Evolutionary conservation across 2,888 invertebrate species (phyloP).

Genomic region (Danaus chrysippus): DNA sequence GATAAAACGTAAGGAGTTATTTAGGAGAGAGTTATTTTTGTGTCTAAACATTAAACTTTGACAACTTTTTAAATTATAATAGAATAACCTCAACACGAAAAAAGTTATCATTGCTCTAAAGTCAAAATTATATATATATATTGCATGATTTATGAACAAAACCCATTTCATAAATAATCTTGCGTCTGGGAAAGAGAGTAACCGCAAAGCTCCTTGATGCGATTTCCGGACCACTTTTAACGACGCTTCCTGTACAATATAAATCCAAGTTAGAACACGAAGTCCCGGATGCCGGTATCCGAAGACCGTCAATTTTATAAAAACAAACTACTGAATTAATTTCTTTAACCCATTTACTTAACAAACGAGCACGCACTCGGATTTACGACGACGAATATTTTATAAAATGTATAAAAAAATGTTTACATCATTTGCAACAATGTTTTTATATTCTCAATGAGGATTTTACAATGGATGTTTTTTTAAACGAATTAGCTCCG

Average conservation of each 20-base stretch:
- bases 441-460: constrained; percentile 19
- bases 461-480: constrained; percentile 45
- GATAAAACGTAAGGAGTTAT: too few species aligned
- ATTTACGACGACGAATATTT: background rate
- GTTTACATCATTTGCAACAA: background rate
- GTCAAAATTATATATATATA: too few species aligned
- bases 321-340: constrained; percentile 30
- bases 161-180: constrained; percentile 9
- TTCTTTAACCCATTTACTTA: constrained; percentile 23
- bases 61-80: too few species aligned
- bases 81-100: too few species aligned
- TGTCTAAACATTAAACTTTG: too few species aligned
- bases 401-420: constrained; percentile 5
- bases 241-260: constrained; percentile 61
- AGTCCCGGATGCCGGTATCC: constrained; percentile 41
- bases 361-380: constrained; percentile 17
- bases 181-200: constrained; percentile 17
- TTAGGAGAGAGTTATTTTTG: too few species aligned
- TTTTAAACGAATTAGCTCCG: constrained; percentile 54
- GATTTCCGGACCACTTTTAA: constrained; percentile 70
- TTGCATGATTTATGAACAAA: constrained; percentile 2
- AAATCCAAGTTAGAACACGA: constrained; percentile 61
- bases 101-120: too few species aligned
- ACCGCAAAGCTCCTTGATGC: constrained; percentile 51
- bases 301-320: constrained; percentile 39